phyloP scores from a whole-genome alignment of 1,140 invertebrate species.

The Littorina saxatilis region DNA sequence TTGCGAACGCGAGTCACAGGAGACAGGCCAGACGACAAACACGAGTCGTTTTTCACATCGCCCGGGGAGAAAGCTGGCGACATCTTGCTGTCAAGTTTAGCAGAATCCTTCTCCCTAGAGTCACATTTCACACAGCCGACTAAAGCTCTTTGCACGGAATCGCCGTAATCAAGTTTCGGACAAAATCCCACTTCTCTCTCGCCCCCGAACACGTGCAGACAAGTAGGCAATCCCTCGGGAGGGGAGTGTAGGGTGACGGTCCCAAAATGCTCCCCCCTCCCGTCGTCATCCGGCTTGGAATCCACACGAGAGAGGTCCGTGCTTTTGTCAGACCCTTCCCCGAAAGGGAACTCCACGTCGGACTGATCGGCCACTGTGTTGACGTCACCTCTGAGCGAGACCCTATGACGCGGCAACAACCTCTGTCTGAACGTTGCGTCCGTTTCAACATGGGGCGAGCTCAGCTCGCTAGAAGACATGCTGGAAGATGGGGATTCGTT shows the following conservation, averaged over 20 bases:
- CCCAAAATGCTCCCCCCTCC: background rate
- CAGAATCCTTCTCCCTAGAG: too few relatives aligned
- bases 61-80: too few relatives aligned
- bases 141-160: too few relatives aligned
- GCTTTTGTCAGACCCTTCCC: background rate
- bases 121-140: too few relatives aligned
- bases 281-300: background rate
- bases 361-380: background rate
- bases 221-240: background rate
- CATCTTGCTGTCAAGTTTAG: too few relatives aligned
- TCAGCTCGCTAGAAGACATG: slow-evolving; percentile 20
- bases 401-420: background rate
- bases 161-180: too few relatives aligned
- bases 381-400: background rate
- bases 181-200: too few relatives aligned
- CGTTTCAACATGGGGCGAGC: slow-evolving; percentile 3
- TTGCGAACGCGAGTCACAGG: too few relatives aligned
- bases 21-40: too few relatives aligned
- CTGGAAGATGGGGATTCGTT: slow-evolving; percentile 5
- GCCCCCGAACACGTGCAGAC: too few relatives aligned
- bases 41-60: too few relatives aligned
- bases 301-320: background rate
- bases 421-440: background rate
- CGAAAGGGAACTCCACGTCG: background rate
- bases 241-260: background rate